Evolutionary conservation across 2,797 vertebrate species (phyloP), one percentile per base, ranked within the genome.

Genomic region (Argentina silus): DNA sequence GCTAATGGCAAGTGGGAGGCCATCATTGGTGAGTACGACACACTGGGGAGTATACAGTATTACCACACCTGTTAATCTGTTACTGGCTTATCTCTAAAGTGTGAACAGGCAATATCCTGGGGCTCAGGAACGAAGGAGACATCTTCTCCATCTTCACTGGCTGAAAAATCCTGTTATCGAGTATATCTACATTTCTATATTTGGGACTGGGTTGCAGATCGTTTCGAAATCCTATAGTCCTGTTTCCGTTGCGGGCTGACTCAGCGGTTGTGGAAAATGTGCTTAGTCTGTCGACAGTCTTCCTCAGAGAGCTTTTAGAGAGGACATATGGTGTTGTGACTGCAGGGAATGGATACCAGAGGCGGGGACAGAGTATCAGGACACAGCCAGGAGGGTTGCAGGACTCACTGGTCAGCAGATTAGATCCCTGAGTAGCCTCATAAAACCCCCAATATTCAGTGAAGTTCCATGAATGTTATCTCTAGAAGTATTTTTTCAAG

Each of bases 1-100:
- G 95, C 97, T 90, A 99, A 95, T 3, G 97, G 97, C 75, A 99
- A 99, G 90, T 99, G 98, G 98, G 98, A 99, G 78, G 97, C 98
- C 75, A 88, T 99, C 66, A 97, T 99, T 78, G 98, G 98, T 99
- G 92, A 96, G 97, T 90, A 10, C 19, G 6, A 14, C 15, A 53
- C n/a, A n/a, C 17, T 7, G 12, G 9, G 19, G 1, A 12, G 17
- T 11, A 36, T 36, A 36, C 27, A 36, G 14, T 19, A 2, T 27
- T 55, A 64, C 10, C 11, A 36, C 6, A 44, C 44, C 17, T 36
- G 21, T 48, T 15, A 7, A 8, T 12, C 55, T 56, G 21, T 48
- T 15, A 36, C 27, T 36, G 27, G 27, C 7, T 56, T 43, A 19
- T 9, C 36, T 57, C 5, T 19, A 43, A 69, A 9, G 56, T 15